Base-by-base conservation (phyloP, 2,113 vertebrate species). In the Psammodynastes pulverulentus region DNA sequence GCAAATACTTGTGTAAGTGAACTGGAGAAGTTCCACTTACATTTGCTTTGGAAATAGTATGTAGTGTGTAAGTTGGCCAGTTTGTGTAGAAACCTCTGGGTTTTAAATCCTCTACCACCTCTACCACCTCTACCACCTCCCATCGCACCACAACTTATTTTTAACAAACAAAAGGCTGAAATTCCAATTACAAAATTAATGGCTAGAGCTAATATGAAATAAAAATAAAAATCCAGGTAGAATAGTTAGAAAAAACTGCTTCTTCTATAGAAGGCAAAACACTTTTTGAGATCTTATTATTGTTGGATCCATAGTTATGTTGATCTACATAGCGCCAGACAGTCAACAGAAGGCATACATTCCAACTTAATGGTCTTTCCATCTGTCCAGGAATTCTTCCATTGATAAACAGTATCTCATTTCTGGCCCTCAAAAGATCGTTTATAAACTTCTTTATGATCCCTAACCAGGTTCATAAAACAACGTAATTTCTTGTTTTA, bases 381-480 rank as follows among this genome's bases (percentile, higher is more conserved):
- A 91, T 88, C 91, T 91, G 85, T 72, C 56, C 58, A 91, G 34
- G 58, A 72, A 79, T 24, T 87, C 54, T 49, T 88, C 29, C 12
- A 72, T n/a, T 88, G 91, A 91, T 87, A 86, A 88, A 17, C 23
- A 87, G n/a, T 87, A 91, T 4, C 8, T 72, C 10, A 45, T 52
- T 87, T 34, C 48, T 72, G 21, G 85, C 39, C 46, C 52, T n/a
- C 29, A 4, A 72, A 87, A 49, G 24, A 58, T 45, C 51, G 6
- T 72, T 87, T 72, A 87, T 34, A 72, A 87, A 39, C 17, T 26
- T 87, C 24, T 88, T 91, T 91, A 91, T 79, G 13, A 43, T 87
- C 48, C 52, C 48, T 52, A 52, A 88, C 26, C 91, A 91, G 86
- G 91, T 87, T 86, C 85, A 91, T 87, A 91, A 88, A 91, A 29